Percentiles rank a stretch among this genome's conserved stretches.
Evolutionary conservation across 2,113 vertebrate genomes (phyloP).

Genomic region (Emydocephalus ijimae): DNA sequence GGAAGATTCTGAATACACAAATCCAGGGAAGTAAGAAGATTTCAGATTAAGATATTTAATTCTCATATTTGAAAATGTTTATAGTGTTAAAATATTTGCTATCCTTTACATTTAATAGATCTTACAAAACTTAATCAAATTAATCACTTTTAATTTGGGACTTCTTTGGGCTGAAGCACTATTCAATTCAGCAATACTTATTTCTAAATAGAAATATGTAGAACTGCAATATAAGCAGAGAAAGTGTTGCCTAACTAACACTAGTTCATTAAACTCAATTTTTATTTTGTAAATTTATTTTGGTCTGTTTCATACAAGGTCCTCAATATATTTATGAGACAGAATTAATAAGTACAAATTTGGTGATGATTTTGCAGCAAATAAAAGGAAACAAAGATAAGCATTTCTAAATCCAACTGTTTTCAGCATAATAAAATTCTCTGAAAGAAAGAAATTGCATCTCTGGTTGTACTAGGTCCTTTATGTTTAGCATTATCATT

Average conservation of each 20-base stretch:
- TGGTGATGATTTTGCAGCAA: too few relatives aligned
- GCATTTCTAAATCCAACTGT: background rate
- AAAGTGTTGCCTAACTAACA: background rate
- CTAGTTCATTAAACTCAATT: background rate
- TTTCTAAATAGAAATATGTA: background rate
- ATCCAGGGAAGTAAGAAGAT: background rate
- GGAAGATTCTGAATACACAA: background rate
- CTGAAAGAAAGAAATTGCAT: background rate
- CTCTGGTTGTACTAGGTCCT: background rate
- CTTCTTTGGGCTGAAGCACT: background rate
- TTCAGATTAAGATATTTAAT: background rate
- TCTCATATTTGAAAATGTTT: background rate
- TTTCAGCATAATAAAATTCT: background rate
- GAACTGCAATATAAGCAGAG: background rate
- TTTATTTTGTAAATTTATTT: background rate
- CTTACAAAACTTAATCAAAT: background rate
- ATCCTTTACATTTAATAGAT: background rate
- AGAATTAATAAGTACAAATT: background rate
- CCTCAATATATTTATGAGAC: background rate
- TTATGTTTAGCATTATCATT: background rate
- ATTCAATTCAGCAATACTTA: background rate
- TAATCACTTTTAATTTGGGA: background rate
- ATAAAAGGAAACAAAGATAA: background rate
- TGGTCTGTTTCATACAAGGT: background rate
- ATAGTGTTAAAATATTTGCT: background rate